Evolutionary conservation across 2,888 invertebrate genomes (phyloP).

Genomic region (Drosophila suboccidentalis): DNA sequence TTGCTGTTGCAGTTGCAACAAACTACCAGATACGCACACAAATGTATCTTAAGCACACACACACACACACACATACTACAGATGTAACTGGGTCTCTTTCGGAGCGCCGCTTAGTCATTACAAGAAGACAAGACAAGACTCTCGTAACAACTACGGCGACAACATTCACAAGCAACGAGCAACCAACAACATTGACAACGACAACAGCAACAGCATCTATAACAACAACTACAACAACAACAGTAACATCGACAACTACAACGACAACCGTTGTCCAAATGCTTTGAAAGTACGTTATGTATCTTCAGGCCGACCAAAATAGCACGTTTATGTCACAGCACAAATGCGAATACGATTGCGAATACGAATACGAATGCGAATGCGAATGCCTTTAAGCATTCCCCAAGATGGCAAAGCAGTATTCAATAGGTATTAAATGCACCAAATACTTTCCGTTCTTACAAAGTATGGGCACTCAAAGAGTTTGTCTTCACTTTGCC

Average conservation of each 20-base stretch:
- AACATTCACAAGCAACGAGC: constrained; percentile 45
- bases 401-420: constrained; percentile 13
- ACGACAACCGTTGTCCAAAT: constrained; percentile 51
- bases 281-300: constrained; percentile 46
- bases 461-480: neutral
- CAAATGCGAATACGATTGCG: constrained; percentile 13
- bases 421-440: constrained; percentile 20
- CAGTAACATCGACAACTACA: constrained; percentile 16
- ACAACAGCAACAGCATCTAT: constrained; percentile 2
- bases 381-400: constrained; percentile 21
- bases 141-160: constrained; percentile 60
- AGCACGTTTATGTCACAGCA: constrained; percentile 40
- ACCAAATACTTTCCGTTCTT: constrained; percentile 18
- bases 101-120: constrained; percentile 57
- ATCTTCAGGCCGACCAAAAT: constrained; percentile 35
- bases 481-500: neutral
- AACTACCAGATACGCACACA: constrained; percentile 38
- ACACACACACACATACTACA: constrained; percentile 18
- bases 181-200: constrained; percentile 25
- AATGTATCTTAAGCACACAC: constrained; percentile 41
- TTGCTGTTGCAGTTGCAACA: constrained; percentile 43
- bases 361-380: constrained; percentile 18
- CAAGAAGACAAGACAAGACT: constrained; percentile 51
- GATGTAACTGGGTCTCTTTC: constrained; percentile 51
- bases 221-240: neutral